Evolutionary conservation across 2,888 invertebrate genomes (phyloP).

Genomic region (Embidobia sp.): DNA sequence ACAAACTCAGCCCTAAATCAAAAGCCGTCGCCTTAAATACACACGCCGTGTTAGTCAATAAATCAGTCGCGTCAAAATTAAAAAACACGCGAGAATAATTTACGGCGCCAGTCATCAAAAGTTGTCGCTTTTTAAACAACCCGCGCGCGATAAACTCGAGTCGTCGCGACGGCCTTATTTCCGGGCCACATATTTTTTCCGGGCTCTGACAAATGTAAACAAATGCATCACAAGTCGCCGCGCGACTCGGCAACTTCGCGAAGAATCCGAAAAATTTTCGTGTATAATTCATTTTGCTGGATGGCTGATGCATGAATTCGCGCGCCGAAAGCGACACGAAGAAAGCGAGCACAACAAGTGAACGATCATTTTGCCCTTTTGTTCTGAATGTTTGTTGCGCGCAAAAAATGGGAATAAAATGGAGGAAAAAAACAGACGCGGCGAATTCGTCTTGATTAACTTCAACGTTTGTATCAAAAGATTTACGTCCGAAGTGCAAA

Average conservation of each 20-base stretch:
- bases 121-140: neutral
- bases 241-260: constrained; percentile 1
- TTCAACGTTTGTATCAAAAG: neutral
- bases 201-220: constrained; percentile 24
- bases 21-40: too few species aligned
- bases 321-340: constrained; percentile 3
- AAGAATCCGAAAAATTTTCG: constrained; percentile 18
- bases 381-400: constrained; percentile 3
- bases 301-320: too few species aligned
- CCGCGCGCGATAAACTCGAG: neutral
- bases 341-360: constrained; percentile 29
- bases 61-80: constrained; percentile 13
- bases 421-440: neutral
- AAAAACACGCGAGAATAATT: constrained; percentile 2
- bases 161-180: neutral
- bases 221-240: constrained; percentile 24
- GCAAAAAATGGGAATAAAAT: neutral
- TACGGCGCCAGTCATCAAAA: constrained; percentile 1
- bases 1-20: too few species aligned
- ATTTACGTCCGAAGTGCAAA: too few species aligned
- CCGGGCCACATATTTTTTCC: constrained; percentile 16
- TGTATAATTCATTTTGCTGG: too few species aligned
- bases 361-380: constrained; percentile 2
- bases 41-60: neutral
- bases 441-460: constrained; percentile 10